Evolutionary conservation across 2,113 vertebrate species (phyloP).

Genomic region (Anolis sagrei): DNA sequence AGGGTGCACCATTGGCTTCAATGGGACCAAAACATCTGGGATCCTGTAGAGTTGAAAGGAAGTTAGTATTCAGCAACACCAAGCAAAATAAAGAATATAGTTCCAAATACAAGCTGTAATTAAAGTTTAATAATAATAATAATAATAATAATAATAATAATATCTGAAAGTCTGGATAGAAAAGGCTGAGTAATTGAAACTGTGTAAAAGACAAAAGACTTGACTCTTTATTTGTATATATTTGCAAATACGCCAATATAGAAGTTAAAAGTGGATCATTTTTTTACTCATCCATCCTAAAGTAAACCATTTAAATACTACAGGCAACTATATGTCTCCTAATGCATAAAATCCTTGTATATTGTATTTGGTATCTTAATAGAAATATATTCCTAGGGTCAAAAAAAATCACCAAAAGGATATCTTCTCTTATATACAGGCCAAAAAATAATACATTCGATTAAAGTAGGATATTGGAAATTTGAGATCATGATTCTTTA

Average conservation of each 20-base stretch:
- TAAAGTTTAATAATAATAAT: neutral
- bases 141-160: neutral
- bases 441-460: too few relatives aligned
- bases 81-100: neutral
- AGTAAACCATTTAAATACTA: neutral
- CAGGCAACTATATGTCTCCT: too few relatives aligned
- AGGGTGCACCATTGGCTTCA: neutral
- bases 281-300: neutral
- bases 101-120: neutral
- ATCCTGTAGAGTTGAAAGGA: neutral
- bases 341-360: too few relatives aligned
- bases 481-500: too few relatives aligned
- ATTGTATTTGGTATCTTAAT: too few relatives aligned
- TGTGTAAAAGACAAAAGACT: neutral
- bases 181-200: neutral
- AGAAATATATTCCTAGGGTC: too few relatives aligned
- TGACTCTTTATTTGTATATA: neutral
- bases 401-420: too few relatives aligned
- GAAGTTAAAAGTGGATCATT: neutral
- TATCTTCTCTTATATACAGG: too few relatives aligned
- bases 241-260: neutral
- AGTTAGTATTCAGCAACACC: too few relatives aligned
- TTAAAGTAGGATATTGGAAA: too few relatives aligned
- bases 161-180: neutral
- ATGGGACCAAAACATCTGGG: neutral